Percentiles rank a stretch among this genome's conserved stretches.
phyloP scores from a whole-genome alignment of 2,888 invertebrate species.

The Drosophila quinaria region DNA sequence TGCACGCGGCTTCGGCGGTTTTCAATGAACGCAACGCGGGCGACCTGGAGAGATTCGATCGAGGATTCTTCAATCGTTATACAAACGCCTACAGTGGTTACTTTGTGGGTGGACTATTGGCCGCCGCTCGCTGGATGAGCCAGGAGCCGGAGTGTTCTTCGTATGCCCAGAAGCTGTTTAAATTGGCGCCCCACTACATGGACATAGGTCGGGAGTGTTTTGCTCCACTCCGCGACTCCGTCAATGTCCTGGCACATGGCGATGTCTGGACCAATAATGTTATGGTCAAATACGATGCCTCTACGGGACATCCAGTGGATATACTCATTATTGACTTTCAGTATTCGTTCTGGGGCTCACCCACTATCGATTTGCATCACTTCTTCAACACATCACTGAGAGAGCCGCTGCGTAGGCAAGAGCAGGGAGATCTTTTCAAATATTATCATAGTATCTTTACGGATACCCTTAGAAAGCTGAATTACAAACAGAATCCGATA shows the following conservation, averaged over 20 bases:
- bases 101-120: constrained; percentile 79
- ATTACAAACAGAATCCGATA: constrained; percentile 73
- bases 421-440: constrained; percentile 80
- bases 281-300: constrained; percentile 83
- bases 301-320: constrained; percentile 73
- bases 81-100: constrained; percentile 82
- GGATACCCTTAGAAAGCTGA: constrained; percentile 69
- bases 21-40: constrained; percentile 83
- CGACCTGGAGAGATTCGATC: constrained; percentile 78
- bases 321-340: constrained; percentile 84
- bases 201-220: constrained; percentile 82
- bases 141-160: constrained; percentile 62
- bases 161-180: constrained; percentile 79
- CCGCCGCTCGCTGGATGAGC: constrained; percentile 79
- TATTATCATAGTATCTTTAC: constrained; percentile 79
- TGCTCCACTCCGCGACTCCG: constrained; percentile 65
- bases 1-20: constrained; percentile 86
- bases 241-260: constrained; percentile 84
- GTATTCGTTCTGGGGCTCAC: constrained; percentile 84
- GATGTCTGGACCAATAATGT: constrained; percentile 85
- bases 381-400: constrained; percentile 84
- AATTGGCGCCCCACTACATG: constrained; percentile 80
- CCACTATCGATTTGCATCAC: constrained; percentile 83
- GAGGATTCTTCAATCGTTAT: constrained; percentile 84
- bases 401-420: constrained; percentile 77